phyloP scores from a whole-genome alignment of 2,888 invertebrate genomes.

The Pteria penguin region DNA sequence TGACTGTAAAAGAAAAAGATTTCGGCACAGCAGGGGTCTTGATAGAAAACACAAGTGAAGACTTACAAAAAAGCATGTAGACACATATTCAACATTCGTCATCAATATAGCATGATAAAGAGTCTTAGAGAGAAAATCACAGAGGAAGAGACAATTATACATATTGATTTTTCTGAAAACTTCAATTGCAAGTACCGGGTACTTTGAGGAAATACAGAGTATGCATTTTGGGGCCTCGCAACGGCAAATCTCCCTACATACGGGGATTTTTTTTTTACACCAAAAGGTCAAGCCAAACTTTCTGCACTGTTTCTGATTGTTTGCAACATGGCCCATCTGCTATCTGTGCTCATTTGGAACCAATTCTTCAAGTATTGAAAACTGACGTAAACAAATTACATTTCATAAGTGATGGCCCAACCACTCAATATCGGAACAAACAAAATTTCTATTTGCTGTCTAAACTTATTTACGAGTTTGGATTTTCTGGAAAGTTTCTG shows the following conservation, averaged over 20 bases:
- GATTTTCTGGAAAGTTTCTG: no score
- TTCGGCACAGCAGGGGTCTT: constrained; percentile 15
- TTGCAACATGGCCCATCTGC: constrained; percentile 70
- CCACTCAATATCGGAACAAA: constrained; percentile 75
- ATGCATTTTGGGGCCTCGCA: constrained; percentile 70
- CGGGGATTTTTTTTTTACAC: constrained; percentile 71
- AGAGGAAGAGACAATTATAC: constrained; percentile 56
- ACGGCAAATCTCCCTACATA: constrained; percentile 75
- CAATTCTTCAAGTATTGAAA: constrained; percentile 51
- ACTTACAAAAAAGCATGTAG: constrained; percentile 24
- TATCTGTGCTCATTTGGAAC: constrained; percentile 77
- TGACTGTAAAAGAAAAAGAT: constrained; percentile 31
- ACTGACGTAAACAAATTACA: constrained; percentile 6
- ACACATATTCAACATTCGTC: constrained; percentile 46
- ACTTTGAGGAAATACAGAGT: constrained; percentile 75
- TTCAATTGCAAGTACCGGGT: constrained; percentile 74
- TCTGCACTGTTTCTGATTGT: constrained; percentile 52
- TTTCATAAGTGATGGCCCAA: constrained; percentile 70
- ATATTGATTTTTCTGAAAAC: constrained; percentile 78
- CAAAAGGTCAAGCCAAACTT: neutral
- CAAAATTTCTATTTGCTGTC: constrained; percentile 76
- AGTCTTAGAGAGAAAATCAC: constrained; percentile 49
- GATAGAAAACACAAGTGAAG: constrained; percentile 14
- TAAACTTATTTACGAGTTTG: no score
- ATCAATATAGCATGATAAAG: constrained; percentile 43